Conservation (phyloP, 1,140 invertebrate genomes). For the Watersipora subatra region DNA sequence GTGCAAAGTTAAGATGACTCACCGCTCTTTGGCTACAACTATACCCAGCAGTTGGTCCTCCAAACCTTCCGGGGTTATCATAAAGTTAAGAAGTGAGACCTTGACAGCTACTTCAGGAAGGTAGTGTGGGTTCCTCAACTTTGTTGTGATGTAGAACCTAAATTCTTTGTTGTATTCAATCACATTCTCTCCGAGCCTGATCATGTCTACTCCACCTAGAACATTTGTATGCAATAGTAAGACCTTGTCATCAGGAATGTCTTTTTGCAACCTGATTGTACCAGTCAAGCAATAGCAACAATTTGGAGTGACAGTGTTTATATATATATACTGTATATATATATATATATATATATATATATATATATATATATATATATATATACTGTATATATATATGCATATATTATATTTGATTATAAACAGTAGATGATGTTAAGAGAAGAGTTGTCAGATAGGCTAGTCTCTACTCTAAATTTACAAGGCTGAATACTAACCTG, state of each 20-base stretch:
- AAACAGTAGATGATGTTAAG: too few species aligned
- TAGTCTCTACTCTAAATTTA: too few species aligned
- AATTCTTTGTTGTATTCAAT: conserved; percentile 40
- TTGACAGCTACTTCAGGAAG: conserved; percentile 41
- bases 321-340: too few species aligned
- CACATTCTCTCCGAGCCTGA: conserved; percentile 36
- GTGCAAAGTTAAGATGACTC: conserved; percentile 7
- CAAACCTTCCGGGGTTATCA: conserved; percentile 42
- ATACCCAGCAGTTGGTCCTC: conserved; percentile 42
- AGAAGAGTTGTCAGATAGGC: too few species aligned
- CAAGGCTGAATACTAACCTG: too few species aligned
- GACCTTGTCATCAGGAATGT: background rate
- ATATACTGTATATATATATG: too few species aligned
- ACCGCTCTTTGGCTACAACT: conserved; percentile 43
- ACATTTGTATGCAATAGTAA: background rate
- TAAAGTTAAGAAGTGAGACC: conserved; percentile 41
- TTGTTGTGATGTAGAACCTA: conserved; percentile 40
- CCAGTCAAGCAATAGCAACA: too few species aligned
- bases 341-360: too few species aligned
- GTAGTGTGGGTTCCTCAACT: conserved; percentile 40
- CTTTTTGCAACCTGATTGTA: background rate
- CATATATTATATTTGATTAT: too few species aligned
- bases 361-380: too few species aligned
- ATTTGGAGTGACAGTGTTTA: too few species aligned
- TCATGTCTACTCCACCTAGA: conserved; percentile 40